These are phyloP conservation scores for Herpetotheres cachinnans DNA, from an alignment of 2,113 vertebrate genomes.

Conservation along the genomic window DNA sequence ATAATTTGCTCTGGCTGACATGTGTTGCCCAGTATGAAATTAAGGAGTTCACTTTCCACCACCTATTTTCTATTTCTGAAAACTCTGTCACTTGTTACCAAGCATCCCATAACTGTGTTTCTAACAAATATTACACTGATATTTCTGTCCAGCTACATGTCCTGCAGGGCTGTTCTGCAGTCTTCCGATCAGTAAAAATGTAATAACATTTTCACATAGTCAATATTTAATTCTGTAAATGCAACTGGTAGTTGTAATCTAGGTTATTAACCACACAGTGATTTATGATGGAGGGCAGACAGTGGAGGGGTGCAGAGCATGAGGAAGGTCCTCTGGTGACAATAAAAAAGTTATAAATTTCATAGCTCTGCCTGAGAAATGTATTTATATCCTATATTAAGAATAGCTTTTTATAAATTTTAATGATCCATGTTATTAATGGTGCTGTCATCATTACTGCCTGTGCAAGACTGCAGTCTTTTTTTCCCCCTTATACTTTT, in stretches of 20 bases:
- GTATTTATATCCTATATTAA: constrained; percentile 87
- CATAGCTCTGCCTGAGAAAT: constrained; percentile 82
- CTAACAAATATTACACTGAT: constrained; percentile 76
- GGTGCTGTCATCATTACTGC: constrained; percentile 74
- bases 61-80: constrained; percentile 9
- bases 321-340: constrained; percentile 82
- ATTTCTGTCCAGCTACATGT: constrained; percentile 74
- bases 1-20: not conserved
- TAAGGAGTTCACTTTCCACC: constrained; percentile 15
- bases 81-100: constrained; percentile 44
- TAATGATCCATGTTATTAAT: constrained; percentile 91
- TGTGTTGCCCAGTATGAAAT: constrained; percentile 31
- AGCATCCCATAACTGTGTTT: constrained; percentile 65
- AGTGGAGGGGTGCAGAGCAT: constrained; percentile 67
- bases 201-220: constrained; percentile 85
- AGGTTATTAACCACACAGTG: constrained; percentile 81
- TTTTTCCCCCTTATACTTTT: constrained; percentile 62
- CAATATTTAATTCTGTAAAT: constrained; percentile 88
- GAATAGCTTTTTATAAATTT: constrained; percentile 90
- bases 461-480: constrained; percentile 62
- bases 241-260: constrained; percentile 85
- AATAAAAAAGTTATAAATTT: constrained; percentile 87
- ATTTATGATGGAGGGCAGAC: constrained; percentile 79
- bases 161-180: constrained; percentile 72
- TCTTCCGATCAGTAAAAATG: constrained; percentile 82